Conservation (phyloP, 1,140 invertebrate genomes). For the Ips nitidus region DNA sequence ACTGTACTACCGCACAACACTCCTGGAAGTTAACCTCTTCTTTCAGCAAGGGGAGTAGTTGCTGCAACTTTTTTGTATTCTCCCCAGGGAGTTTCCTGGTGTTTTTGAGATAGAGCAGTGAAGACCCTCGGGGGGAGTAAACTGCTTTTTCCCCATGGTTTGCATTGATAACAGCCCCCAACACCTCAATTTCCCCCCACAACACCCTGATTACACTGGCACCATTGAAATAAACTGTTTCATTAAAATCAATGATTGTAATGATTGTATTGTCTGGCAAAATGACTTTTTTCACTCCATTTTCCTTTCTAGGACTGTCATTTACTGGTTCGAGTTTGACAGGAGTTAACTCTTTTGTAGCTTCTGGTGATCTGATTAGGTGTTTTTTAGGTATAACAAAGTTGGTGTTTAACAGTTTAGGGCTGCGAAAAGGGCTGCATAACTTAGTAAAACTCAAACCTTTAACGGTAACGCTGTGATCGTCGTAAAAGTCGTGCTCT, state of each 20-base stretch:
- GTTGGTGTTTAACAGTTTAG: too few relatives aligned
- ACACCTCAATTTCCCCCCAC: constrained; percentile 44
- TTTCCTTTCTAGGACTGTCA: too few relatives aligned
- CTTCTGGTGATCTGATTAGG: too few relatives aligned
- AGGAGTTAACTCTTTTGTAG: too few relatives aligned
- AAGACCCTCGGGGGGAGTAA: constrained; percentile 61
- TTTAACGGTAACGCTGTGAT: constrained; percentile 4
- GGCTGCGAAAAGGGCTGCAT: too few relatives aligned
- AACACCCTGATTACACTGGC: constrained; percentile 42
- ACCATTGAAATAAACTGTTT: constrained; percentile 37
- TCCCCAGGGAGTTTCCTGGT: constrained; percentile 20
- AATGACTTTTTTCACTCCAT: too few relatives aligned
- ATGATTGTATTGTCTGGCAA: too few relatives aligned
- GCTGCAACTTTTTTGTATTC: constrained; percentile 1
- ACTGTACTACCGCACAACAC: constrained; percentile 49
- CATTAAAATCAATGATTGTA: neutral
- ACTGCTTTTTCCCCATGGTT: constrained; percentile 48
- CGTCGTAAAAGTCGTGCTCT: neutral
- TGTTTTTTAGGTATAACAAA: too few relatives aligned
- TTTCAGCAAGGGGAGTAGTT: constrained; percentile 2
- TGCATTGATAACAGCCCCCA: constrained; percentile 42
- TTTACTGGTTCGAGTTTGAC: too few relatives aligned
- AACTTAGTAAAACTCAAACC: neutral
- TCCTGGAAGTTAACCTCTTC: constrained; percentile 43
- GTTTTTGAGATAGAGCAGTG: constrained; percentile 58